Evolutionary conservation across 2,888 invertebrate species (phyloP), one percentile per base, ranked within the genome.

Genomic region (Oithona nana): DNA sequence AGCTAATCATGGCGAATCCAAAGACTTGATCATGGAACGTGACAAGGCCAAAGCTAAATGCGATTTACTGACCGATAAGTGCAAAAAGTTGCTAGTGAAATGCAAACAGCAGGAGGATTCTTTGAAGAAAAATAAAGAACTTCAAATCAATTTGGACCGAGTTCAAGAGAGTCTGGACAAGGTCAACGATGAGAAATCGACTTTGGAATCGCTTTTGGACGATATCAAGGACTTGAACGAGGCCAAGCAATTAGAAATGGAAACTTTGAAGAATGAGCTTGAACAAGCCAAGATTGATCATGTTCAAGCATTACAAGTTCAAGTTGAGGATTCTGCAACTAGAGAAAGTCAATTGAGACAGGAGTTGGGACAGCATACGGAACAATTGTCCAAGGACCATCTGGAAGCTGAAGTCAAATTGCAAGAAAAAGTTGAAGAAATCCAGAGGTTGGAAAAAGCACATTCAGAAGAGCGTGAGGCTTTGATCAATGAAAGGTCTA

Each of bases 21-120:
- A 49, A 8, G 50, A 60, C 28, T 24, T 60, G 20, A 54, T 61
- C 26, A 29, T n/a, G 28, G 62, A 62, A 13, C n/a, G 56, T 16
- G 62, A 62, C 26, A 30, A 16, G 20, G 8, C 56, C 20, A 62
- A 62, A 28, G 48, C 29, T 8, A 62, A 56, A 24, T 56, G 50
- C 39, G 62, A 55, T 6, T 20, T 29, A 13, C 48, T 62, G 28
- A 48, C 29, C 2, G 62, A 62, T 24, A 62, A 54, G 56, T 26
- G 31, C 28, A 55, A 56, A 26, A 62, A 62, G 52, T 31, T 54
- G 11, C 13, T 62, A 11, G 56, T 31, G n/a, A 62, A 62, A 28
- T 39, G 52, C 48, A 62, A 62, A 39, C 62, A 56, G 26, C 62
- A 24, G 22, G 62, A 39, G n/a, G n/a, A n/a, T n/a, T n/a, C n/a